phyloP scores from a whole-genome alignment of 64 coral and sea anemone species.

The Acropora tenuis region DNA sequence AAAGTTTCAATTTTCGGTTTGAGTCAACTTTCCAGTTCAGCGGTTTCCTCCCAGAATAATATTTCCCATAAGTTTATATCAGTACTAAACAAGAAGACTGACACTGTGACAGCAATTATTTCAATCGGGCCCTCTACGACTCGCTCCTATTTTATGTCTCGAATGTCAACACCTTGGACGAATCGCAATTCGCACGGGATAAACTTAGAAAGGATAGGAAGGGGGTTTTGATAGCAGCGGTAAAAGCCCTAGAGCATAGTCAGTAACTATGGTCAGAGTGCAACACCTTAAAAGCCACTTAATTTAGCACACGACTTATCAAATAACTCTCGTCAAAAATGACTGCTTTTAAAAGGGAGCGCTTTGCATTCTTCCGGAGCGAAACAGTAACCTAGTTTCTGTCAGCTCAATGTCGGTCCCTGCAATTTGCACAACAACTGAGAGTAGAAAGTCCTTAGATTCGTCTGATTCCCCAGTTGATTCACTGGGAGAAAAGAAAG shows the following conservation, averaged over 20 bases:
- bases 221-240: constrained; percentile 57
- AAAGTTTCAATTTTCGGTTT: too few species aligned
- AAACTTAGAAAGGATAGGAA: constrained; percentile 78
- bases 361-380: constrained; percentile 90
- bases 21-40: too few species aligned
- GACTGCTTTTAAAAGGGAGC: constrained; percentile 49
- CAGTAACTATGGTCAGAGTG: background rate
- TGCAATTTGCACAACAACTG: constrained; percentile 96
- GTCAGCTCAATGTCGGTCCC: constrained; percentile 60
- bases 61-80: too few species aligned
- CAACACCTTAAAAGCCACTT: constrained; percentile 73
- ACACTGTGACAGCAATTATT: constrained; percentile 72
- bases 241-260: constrained; percentile 41
- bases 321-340: constrained; percentile 87
- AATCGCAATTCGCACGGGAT: constrained; percentile 68
- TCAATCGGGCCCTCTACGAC: constrained; percentile 90
- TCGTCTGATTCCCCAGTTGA: too few species aligned
- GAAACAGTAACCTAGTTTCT: constrained; percentile 81
- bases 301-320: constrained; percentile 76
- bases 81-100: too few species aligned
- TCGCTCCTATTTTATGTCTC: constrained; percentile 90
- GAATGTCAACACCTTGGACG: constrained; percentile 85
- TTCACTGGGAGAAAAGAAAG: too few species aligned
- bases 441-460: constrained; percentile 56
- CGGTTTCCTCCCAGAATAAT: too few species aligned